Evolutionary conservation across 2,888 invertebrate genomes (phyloP).

Genomic region (Coelopa pilipes): DNA sequence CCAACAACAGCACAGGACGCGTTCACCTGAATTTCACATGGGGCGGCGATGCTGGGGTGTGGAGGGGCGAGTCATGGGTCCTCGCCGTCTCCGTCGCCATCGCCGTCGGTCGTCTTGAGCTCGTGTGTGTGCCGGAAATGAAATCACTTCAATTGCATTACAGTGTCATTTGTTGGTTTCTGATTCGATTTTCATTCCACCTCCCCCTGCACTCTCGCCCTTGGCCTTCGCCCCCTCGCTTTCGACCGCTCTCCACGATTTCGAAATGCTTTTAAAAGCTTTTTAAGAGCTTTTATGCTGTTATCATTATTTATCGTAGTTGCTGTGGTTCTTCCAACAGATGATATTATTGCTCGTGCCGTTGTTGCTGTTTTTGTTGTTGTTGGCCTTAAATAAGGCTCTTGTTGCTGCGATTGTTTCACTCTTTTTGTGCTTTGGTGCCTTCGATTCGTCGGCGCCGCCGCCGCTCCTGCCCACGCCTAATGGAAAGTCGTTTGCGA

Average conservation of each 20-base stretch:
- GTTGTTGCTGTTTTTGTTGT: no score
- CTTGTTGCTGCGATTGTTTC: no score
- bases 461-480: no score
- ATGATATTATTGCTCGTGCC: no score
- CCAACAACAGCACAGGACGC: no score
- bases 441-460: no score
- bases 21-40: no score
- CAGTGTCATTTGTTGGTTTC: constrained; percentile 23
- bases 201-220: not conserved
- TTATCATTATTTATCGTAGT: no score
- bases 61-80: not conserved
- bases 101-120: not conserved
- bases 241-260: not conserved
- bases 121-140: constrained; percentile 14
- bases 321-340: no score
- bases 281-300: not conserved
- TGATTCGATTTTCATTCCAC: not conserved
- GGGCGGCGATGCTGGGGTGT: not conserved
- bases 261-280: constrained; percentile 17
- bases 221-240: not conserved
- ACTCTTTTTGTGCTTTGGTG: no score
- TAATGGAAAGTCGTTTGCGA: no score
- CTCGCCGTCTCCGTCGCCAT: not conserved
- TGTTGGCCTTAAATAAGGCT: no score
- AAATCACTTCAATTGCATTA: constrained; percentile 32